Base-by-base conservation (phyloP, 2,113 vertebrate genomes). In the Phaethornis superciliosus region DNA sequence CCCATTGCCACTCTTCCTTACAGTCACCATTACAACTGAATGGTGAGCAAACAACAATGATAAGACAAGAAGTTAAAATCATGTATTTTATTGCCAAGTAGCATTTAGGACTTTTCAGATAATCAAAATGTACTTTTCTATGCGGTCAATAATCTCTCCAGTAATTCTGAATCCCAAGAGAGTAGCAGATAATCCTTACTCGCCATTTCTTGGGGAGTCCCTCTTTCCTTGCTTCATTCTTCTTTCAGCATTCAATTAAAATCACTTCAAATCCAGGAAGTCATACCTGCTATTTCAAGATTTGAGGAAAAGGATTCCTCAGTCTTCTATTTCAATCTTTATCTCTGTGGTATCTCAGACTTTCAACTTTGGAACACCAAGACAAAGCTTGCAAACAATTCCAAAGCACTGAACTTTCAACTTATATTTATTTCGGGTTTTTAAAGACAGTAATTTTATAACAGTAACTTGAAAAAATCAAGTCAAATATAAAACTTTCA, bases 401-500 rank as follows among this genome's bases (percentile, higher is more conserved):
- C 30, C 56, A 91, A 81, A 91, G 30, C 81, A 77, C 28, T 49
- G 59, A 87, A 76, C 33, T 89, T 86, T 52, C 62, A 84, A 91
- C 54, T 58, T 55, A 58, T 23, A 86, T 96, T 96, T 96, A 93
- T 95, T 96, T 92, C 58, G 47, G n/a, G 10, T 79, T 91, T 91
- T 85, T 81, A 85, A 80, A 94, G 70, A 84, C 87, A 90, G 58
- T 32, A 56, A 62, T 85, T 93, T 95, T 85, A 81, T 77, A 96
- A n/a, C 85, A 93, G 30, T 82, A 93, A 94, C 60, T 89, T 93
- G 84, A 91, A 93, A 95, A 90, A 91, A 90, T 64, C 59, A 95
- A 94, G 62, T 90, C 47, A 94, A 94, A 94, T 92, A 95, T 28
- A 94, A 92, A 94, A 71, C 62, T 93, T 95, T 81, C 65, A 85